Evolutionary conservation across 2,888 invertebrate genomes (phyloP).

Genomic region (Acanthosepion esculentum): DNA sequence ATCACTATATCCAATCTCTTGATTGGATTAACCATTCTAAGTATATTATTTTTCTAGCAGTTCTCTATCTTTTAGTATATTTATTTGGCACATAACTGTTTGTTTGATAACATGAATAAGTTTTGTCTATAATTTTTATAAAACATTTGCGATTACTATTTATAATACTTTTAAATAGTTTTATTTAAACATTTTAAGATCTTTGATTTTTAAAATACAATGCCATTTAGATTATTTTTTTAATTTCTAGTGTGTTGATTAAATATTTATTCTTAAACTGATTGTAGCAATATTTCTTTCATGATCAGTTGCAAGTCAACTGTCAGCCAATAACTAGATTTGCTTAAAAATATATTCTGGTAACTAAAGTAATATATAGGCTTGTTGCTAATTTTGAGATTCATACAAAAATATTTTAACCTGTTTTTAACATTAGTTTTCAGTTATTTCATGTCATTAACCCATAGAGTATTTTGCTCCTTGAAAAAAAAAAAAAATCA

Average conservation of each 20-base stretch:
- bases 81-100: not conserved
- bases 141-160: not conserved
- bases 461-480: not conserved
- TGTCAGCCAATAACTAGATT: too few relatives aligned
- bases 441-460: not conserved
- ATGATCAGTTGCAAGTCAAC: too few relatives aligned
- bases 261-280: too few relatives aligned
- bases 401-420: not conserved
- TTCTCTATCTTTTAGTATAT: not conserved
- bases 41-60: not conserved
- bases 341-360: too few relatives aligned
- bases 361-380: too few relatives aligned
- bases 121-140: not conserved
- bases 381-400: not conserved
- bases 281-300: too few relatives aligned
- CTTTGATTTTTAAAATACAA: too few relatives aligned
- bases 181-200: too few relatives aligned
- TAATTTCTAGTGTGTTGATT: too few relatives aligned
- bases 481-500: not conserved
- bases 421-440: not conserved
- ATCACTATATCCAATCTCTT: conserved; percentile 16
- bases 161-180: too few relatives aligned
- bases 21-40: not conserved
- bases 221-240: too few relatives aligned
- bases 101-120: not conserved